A percentile compares a stretch with the other conserved stretches of the same genome.
Conservation (phyloP, 2,113 vertebrate species). For the Gymnogyps californianus region DNA sequence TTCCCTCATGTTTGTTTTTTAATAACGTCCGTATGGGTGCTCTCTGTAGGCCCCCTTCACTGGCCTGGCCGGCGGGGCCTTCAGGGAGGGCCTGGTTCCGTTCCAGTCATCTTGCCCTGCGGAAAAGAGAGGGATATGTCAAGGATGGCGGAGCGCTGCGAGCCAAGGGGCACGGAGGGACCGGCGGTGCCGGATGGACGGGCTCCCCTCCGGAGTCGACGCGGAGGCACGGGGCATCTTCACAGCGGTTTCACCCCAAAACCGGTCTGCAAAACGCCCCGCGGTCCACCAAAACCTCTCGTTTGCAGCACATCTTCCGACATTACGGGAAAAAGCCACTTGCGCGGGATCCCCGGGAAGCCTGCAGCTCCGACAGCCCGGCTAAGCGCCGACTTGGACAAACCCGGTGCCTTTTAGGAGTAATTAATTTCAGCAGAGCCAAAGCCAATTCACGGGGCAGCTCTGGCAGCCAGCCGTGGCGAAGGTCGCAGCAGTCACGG, state of each 20-base stretch:
- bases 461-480: background rate
- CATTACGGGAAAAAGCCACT: background rate
- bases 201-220: fast-evolving
- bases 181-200: fast-evolving
- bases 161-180: background rate
- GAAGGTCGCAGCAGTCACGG: background rate
- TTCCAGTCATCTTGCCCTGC: constrained; percentile 94
- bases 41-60: constrained; percentile 89
- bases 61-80: constrained; percentile 82
- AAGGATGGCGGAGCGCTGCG: fast-evolving
- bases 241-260: background rate
- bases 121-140: background rate
- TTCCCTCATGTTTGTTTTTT: constrained; percentile 69
- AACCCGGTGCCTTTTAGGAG: background rate
- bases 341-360: fast-evolving
- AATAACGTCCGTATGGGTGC: constrained; percentile 94
- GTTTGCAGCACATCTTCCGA: background rate
- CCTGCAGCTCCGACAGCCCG: background rate
- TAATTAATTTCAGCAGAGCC: background rate
- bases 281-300: background rate
- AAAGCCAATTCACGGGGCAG: background rate
- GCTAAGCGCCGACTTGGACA: background rate
- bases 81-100: constrained; percentile 81
- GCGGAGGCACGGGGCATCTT: background rate
- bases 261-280: fast-evolving